Evolutionary conservation across 1,140 invertebrate species (phyloP).

Genomic region (Trichogramma pretiosum): DNA sequence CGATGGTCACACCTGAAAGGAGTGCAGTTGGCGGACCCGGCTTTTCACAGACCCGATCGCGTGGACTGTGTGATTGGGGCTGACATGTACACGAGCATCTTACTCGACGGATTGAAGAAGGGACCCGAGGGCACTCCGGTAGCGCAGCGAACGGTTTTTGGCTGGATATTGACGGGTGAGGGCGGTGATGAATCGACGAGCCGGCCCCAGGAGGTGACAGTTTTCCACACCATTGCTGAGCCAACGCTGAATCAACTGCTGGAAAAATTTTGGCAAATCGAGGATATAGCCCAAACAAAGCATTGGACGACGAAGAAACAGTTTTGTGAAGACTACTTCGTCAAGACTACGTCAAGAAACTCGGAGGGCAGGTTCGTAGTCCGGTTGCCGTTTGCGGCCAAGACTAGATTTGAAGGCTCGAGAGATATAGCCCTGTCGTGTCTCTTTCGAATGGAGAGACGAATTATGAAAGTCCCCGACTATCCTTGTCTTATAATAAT

Average conservation of each 20-base stretch:
- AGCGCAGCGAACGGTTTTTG: neutral
- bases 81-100: neutral
- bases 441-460: neutral
- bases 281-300: neutral
- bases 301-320: neutral
- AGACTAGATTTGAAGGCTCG: neutral
- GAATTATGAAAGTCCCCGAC: neutral
- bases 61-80: neutral
- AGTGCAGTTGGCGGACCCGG: neutral
- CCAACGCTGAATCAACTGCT: no score
- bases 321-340: neutral
- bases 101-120: neutral
- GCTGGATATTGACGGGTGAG: neutral
- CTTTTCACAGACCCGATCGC: neutral
- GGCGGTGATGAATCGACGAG: no score
- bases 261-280: neutral
- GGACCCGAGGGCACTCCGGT: neutral
- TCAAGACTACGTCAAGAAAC: neutral
- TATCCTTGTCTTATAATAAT: neutral
- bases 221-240: no score
- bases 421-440: neutral
- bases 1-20: neutral
- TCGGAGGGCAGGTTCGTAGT: neutral
- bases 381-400: neutral
- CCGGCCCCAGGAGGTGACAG: no score